Percentiles rank a stretch among this genome's conserved stretches.
These are phyloP conservation scores for Phalanger gymnotis DNA, from an alignment of 2,797 vertebrate species.

Conservation along the genomic window DNA sequence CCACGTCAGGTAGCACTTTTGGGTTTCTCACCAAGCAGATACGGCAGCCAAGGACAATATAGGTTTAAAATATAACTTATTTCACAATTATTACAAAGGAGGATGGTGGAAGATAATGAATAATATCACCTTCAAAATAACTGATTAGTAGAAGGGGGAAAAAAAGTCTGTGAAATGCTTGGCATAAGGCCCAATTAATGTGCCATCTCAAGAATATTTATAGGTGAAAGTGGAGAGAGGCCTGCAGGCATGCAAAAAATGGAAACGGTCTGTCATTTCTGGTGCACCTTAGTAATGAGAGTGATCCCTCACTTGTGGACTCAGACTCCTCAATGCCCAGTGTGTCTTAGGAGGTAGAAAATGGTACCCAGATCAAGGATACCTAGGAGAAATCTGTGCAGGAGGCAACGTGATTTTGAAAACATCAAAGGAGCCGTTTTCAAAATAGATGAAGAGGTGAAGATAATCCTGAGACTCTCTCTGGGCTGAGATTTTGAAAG, in stretches of 20 bases:
- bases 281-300: background rate
- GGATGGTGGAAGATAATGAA: background rate
- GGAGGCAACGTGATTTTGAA: background rate
- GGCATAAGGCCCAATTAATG: background rate
- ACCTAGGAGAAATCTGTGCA: too few species aligned
- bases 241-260: background rate
- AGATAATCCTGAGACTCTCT: background rate
- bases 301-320: background rate
- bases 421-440: background rate
- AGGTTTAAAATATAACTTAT: background rate
- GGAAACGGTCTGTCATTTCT: background rate
- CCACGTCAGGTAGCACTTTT: too few species aligned
- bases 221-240: background rate
- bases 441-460: background rate
- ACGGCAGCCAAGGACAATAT: background rate
- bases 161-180: background rate
- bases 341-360: background rate
- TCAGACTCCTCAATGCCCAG: background rate
- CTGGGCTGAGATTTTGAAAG: background rate
- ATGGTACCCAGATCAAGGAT: background rate
- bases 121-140: background rate
- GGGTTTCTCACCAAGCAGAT: background rate
- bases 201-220: background rate
- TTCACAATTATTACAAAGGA: background rate
- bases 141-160: background rate